Evolutionary conservation across 2,113 vertebrate genomes (phyloP).

Genomic region (Tachuris rubrigastra): DNA sequence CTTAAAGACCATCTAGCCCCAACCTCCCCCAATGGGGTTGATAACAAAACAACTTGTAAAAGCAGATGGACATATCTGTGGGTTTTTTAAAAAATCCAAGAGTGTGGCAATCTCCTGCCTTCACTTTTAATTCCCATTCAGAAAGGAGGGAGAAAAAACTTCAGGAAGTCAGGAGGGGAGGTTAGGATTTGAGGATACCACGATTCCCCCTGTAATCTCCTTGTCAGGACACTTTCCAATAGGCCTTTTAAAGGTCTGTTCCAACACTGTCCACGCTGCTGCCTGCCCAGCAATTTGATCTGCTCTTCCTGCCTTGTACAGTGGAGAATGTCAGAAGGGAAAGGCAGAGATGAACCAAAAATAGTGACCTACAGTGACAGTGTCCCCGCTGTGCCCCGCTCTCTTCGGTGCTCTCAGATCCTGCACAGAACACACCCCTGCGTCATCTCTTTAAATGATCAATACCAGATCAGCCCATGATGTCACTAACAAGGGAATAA

Average conservation of each 20-base stretch:
- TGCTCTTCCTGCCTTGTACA: neutral
- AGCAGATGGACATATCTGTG: neutral
- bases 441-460: neutral
- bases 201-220: neutral
- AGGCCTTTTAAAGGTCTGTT: neutral
- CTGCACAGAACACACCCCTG: neutral
- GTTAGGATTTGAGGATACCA: neutral
- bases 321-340: neutral
- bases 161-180: neutral
- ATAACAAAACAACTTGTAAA: neutral
- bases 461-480: neutral
- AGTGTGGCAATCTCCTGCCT: neutral
- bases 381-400: fast-evolving
- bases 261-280: neutral
- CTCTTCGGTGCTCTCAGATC: neutral
- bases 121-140: neutral
- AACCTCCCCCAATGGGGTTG: neutral
- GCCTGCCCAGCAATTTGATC: neutral
- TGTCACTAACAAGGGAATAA: neutral
- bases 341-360: neutral
- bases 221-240: neutral
- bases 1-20: neutral
- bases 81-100: neutral
- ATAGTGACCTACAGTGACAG: neutral
- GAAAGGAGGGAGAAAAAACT: neutral